A percentile compares a stretch with the other conserved stretches of the same genome.
Conservation (phyloP, 2,113 vertebrate genomes). For the Cranoglanis bouderius region DNA sequence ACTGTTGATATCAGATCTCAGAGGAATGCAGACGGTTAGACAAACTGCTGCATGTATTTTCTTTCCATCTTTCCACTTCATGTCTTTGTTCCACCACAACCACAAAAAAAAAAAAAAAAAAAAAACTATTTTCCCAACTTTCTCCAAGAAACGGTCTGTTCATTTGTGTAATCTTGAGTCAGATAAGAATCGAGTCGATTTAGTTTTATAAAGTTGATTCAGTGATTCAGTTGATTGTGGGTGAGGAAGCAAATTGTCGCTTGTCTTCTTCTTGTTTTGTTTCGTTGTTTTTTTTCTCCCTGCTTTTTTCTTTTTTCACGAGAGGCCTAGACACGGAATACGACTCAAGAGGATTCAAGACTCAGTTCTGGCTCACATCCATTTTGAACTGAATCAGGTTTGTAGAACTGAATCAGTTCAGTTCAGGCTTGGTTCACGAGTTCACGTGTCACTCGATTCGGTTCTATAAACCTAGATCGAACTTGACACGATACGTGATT, state of each 20-base stretch:
- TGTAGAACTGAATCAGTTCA: neutral
- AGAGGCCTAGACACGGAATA: neutral
- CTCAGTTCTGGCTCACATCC: neutral
- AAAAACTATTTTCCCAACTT: neutral
- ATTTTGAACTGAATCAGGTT: neutral
- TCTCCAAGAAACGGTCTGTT: neutral
- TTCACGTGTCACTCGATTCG: neutral
- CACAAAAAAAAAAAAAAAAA: too few relatives aligned
- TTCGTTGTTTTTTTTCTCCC: too few relatives aligned
- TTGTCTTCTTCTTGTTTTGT: neutral
- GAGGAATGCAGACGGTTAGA: constrained; percentile 22
- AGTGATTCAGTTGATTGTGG: neutral
- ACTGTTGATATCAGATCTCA: constrained; percentile 35
- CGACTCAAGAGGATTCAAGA: neutral
- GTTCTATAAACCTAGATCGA: neutral
- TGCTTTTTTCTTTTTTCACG: too few relatives aligned
- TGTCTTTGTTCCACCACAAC: neutral
- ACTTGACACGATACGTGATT: neutral
- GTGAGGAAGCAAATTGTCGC: neutral
- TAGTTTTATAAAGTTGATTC: neutral
- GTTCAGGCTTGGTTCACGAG: neutral
- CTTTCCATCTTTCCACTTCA: constrained; percentile 7
- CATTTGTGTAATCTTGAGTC: neutral
- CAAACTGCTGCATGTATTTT: constrained; percentile 15
- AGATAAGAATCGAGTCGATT: neutral